These are phyloP conservation scores for Myopa tessellatipennis DNA, from an alignment of 2,888 invertebrate genomes.

Conservation along the genomic window DNA sequence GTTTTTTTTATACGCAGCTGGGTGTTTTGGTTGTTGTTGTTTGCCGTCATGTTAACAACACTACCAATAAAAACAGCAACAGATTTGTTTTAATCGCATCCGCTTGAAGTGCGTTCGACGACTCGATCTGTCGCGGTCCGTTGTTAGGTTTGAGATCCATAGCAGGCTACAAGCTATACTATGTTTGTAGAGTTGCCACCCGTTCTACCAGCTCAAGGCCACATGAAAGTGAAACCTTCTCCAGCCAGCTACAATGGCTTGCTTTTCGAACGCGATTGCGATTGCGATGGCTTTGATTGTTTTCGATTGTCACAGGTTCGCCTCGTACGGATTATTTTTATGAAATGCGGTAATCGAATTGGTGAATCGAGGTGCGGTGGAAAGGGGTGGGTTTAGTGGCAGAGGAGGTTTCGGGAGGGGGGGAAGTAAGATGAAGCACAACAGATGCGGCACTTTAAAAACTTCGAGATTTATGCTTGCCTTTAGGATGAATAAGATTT, in stretches of 20 bases:
- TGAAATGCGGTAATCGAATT: background rate
- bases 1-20: too few relatives aligned
- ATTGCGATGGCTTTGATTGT: background rate
- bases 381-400: background rate
- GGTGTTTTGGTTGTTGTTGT: too few relatives aligned
- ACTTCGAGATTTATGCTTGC: background rate
- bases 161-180: background rate
- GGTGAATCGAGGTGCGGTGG: background rate
- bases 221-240: conserved; percentile 18
- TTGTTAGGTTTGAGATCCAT: too few relatives aligned
- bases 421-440: too few relatives aligned
- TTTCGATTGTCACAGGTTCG: background rate
- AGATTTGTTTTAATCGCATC: too few relatives aligned
- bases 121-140: too few relatives aligned
- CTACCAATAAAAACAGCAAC: background rate
- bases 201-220: conserved; percentile 13
- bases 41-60: background rate
- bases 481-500: too few relatives aligned
- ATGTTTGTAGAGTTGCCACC: background rate
- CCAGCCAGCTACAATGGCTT: conserved; percentile 5
- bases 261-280: background rate
- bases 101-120: too few relatives aligned
- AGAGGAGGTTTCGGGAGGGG: background rate
- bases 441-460: background rate
- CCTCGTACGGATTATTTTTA: background rate